Percentiles rank a stretch among this genome's conserved stretches.
Evolutionary conservation across 2,113 vertebrate species (phyloP).

Genomic region (Cololabis saira): DNA sequence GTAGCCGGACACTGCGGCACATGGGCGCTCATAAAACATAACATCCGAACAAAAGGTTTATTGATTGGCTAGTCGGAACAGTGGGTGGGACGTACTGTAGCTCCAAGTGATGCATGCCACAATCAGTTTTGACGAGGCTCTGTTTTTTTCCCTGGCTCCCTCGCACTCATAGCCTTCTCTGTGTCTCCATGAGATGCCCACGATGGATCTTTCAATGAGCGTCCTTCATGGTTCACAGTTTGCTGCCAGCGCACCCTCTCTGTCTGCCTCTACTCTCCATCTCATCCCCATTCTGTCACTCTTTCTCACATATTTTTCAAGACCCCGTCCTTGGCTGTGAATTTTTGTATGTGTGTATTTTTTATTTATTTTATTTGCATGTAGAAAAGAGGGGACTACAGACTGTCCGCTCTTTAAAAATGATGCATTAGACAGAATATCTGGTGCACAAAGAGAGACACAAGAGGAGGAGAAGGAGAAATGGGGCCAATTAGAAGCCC

Average conservation of each 20-base stretch:
- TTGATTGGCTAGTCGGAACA: conserved; percentile 57
- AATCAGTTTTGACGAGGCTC: conserved; percentile 55
- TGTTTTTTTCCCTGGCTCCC: conserved; percentile 34
- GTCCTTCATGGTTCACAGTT: conserved; percentile 67
- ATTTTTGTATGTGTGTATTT: conserved; percentile 47
- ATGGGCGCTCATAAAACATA: conserved; percentile 55
- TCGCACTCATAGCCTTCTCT: conserved; percentile 24
- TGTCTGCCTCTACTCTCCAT: conserved; percentile 49
- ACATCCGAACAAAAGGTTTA: conserved; percentile 57
- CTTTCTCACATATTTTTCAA: conserved; percentile 38
- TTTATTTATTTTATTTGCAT: conserved; percentile 55
- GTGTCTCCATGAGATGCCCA: conserved; percentile 49
- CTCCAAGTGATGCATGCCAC: conserved; percentile 61
- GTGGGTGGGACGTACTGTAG: conserved; percentile 50
- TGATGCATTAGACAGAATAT: conserved; percentile 52
- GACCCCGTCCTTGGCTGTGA: conserved; percentile 40
- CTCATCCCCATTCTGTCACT: conserved; percentile 71
- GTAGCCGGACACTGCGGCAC: conserved; percentile 68
- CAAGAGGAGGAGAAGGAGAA: conserved; percentile 66
- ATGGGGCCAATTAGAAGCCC: conserved; percentile 76
- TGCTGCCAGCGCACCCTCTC: conserved; percentile 45
- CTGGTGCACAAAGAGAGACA: conserved; percentile 56
- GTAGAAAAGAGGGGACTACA: conserved; percentile 56
- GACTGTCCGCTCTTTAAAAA: conserved; percentile 53
- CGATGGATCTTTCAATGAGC: conserved; percentile 56